Conservation (phyloP, 2,888 invertebrate species). For the Drosophila mulleri region DNA sequence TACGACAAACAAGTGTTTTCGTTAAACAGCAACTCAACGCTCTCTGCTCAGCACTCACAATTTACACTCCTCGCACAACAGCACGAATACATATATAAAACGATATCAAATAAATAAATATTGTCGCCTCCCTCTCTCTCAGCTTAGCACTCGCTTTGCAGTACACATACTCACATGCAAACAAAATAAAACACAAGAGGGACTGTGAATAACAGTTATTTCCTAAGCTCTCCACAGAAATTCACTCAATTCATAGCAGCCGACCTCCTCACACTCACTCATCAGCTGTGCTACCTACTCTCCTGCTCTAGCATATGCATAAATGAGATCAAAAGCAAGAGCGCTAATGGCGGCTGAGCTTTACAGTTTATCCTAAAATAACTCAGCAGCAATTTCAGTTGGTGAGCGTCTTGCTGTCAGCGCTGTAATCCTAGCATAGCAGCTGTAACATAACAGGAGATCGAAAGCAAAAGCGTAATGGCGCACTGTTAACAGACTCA, state of each 20-base stretch:
- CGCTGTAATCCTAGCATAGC: background rate
- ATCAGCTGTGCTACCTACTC: background rate
- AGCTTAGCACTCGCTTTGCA: too few species aligned
- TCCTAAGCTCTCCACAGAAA: background rate
- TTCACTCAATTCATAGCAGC: background rate
- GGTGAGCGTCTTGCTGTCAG: background rate
- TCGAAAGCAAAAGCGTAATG: background rate
- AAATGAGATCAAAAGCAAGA: constrained; percentile 6
- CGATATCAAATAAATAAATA: background rate
- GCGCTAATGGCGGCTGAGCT: background rate
- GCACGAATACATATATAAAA: background rate
- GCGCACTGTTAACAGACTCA: background rate
- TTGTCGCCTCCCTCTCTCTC: background rate
- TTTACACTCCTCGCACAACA: background rate
- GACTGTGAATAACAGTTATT: background rate
- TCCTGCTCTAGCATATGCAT: background rate
- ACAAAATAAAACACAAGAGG: background rate
- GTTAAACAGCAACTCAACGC: background rate
- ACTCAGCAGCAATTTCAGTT: background rate
- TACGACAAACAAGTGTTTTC: background rate
- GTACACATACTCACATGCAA: background rate
- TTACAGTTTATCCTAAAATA: background rate
- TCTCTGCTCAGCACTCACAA: background rate
- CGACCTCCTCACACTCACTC: background rate
- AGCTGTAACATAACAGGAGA: background rate